Evolutionary conservation across 1,140 invertebrate genomes (phyloP), one percentile per base, ranked within the genome.

Genomic region (Pogonomyrmex californicus): DNA sequence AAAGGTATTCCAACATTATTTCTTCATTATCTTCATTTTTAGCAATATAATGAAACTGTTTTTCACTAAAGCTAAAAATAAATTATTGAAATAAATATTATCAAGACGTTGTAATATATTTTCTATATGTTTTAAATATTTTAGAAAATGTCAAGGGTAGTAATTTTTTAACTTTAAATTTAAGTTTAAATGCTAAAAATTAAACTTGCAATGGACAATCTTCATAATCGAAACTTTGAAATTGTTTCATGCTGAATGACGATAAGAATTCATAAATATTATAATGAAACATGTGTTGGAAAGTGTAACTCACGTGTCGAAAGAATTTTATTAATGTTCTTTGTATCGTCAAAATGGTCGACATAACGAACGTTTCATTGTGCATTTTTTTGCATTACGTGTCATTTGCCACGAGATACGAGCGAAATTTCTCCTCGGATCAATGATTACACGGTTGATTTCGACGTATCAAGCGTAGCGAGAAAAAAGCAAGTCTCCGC

Each of bases 381-480:
- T 66, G 38, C 76, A 79, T 51, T 66, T 51, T 66, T 79, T 66
- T 51, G 44, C 60, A 7, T 44, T 36, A 44, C 76, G 62, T 79
- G 76, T 56, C 63, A 81, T 81, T 70, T 56, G 49, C 63, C 12
- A 68, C 60, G 36, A 68, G 54, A 66, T 54, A 14, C 41, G 54
- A 60, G 36, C 41, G 30, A 62, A 47, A 62, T 76, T 85, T 76
- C 81, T 75, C 81, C 23, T 83, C 54, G 68, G 47, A 73, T 73
- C 79, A 36, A 75, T 85, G 70, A 85, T 85, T 85, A 85, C 33
- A 76, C 70, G 71, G 71, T 68, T 71, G 76, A 44, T 56, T 81
- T 81, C 78, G 78, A 81, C 14, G 51, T 81, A 81, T 81, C 78
- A 38, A 54, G n/a, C 65, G 60, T 49, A 49, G 77, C 63, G 63